phyloP scores from a whole-genome alignment of 1,140 invertebrate genomes.

The Euglossa dilemma region DNA sequence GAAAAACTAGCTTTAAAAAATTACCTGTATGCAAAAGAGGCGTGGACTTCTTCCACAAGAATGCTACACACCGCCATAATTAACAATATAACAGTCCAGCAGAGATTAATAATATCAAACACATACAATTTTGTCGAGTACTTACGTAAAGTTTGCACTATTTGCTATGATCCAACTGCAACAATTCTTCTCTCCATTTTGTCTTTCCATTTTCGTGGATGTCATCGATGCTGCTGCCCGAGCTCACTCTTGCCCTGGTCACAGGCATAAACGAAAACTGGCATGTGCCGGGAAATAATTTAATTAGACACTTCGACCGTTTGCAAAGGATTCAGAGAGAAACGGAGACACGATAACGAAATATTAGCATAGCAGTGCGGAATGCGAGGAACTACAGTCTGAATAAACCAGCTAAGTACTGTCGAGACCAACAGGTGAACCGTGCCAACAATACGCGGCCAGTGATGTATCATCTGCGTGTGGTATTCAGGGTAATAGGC shows the following conservation, averaged over 20 bases:
- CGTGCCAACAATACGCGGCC: slow-evolving; percentile 70
- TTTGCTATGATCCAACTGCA: slow-evolving; percentile 32
- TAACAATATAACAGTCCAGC: slow-evolving; percentile 23
- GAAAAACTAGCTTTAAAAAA: too few relatives aligned
- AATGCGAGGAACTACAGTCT: slow-evolving; percentile 65
- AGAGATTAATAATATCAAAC: not conserved
- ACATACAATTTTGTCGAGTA: slow-evolving; percentile 52
- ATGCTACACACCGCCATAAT: slow-evolving; percentile 40
- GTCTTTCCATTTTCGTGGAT: slow-evolving; percentile 32
- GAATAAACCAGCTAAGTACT: slow-evolving; percentile 71
- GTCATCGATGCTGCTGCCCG: slow-evolving; percentile 5
- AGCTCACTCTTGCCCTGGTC: not conserved
- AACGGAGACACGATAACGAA: slow-evolving; percentile 13
- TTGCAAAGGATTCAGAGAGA: not conserved
- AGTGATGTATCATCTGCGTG: slow-evolving; percentile 68
- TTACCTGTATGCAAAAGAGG: slow-evolving; percentile 32
- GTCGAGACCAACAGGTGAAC: slow-evolving; percentile 76
- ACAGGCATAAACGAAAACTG: not conserved
- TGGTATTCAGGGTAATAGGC: slow-evolving; percentile 67
- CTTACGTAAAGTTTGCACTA: slow-evolving; percentile 47
- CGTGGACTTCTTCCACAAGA: slow-evolving; percentile 31
- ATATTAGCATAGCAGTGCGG: slow-evolving; percentile 32
- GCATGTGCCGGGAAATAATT: not conserved
- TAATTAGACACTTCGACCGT: not conserved
- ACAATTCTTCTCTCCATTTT: slow-evolving; percentile 9